Percentiles rank a stretch among this genome's conserved stretches.
These are phyloP conservation scores for Parnassius glacialis DNA, from an alignment of 2,888 invertebrate species.

Conservation along the genomic window DNA sequence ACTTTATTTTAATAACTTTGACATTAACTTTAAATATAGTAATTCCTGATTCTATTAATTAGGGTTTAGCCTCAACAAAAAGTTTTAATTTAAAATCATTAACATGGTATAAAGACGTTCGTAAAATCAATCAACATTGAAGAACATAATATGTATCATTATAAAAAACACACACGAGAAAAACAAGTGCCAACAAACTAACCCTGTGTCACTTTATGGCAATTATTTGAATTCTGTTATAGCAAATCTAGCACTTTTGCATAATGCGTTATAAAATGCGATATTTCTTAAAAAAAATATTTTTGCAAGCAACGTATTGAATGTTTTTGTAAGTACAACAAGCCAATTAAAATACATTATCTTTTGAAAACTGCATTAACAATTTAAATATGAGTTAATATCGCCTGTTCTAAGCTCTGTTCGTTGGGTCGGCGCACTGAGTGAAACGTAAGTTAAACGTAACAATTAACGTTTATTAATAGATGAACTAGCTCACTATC, in stretches of 20 bases:
- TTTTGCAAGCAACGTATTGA: conserved; percentile 24
- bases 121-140: no score
- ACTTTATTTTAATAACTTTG: no score
- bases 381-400: no score
- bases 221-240: conserved; percentile 3
- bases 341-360: conserved; percentile 59
- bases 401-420: no score
- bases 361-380: conserved; percentile 10
- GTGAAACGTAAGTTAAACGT: no score
- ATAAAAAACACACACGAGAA: conserved; percentile 4
- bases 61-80: no score
- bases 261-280: background rate
- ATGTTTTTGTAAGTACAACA: conserved; percentile 63
- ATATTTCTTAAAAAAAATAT: background rate
- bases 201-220: conserved; percentile 1
- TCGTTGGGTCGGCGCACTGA: no score
- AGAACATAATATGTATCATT: background rate
- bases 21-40: no score
- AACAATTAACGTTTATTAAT: no score
- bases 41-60: no score
- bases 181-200: conserved; percentile 14
- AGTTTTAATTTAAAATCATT: no score
- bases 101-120: no score
- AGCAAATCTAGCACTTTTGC: conserved; percentile 9
- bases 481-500: conserved; percentile 40